A percentile compares a stretch with the other conserved stretches of the same genome.
Conservation (phyloP, 23 tunicate species). For the Trididemnum miniatum region DNA sequence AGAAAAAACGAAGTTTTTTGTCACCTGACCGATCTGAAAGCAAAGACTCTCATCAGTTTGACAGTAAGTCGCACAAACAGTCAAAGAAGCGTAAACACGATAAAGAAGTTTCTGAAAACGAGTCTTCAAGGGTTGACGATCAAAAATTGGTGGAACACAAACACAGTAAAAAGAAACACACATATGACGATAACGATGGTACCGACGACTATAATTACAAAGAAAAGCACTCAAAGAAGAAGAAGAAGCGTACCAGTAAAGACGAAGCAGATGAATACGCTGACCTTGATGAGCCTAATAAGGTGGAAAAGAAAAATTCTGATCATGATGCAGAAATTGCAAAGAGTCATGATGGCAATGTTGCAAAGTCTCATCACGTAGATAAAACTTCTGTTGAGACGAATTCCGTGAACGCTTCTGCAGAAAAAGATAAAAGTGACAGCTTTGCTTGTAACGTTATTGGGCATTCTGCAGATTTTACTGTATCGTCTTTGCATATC, state of each 20-base stretch:
- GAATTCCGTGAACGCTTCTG: not conserved
- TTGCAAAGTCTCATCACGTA: not conserved
- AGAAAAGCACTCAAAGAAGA: not conserved
- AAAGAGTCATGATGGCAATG: not conserved
- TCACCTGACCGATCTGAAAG: not conserved
- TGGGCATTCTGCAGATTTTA: not conserved
- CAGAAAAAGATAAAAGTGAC: slow-evolving; percentile 5
- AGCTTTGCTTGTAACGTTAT: not conserved
- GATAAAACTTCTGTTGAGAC: not conserved
- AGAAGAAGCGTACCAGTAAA: not conserved
- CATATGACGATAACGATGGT: not conserved
- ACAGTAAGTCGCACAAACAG: not conserved
- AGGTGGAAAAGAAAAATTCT: not conserved
- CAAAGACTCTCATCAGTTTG: not conserved
- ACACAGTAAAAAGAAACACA: slow-evolving; percentile 13
- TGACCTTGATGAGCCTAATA: not conserved
- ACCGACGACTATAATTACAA: not conserved
- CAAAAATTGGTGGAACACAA: not conserved
- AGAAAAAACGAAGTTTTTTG: not conserved
- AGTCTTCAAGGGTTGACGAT: not conserved
- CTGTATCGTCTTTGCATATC: too few relatives aligned
- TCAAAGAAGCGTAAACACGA: slow-evolving; percentile 15
- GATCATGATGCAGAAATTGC: not conserved
- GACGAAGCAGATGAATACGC: not conserved
- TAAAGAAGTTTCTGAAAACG: not conserved